A percentile compares a stretch with the other conserved stretches of the same genome.
Evolutionary conservation across 2,113 vertebrate genomes (phyloP).

Genomic region (Oryzias javanicus): DNA sequence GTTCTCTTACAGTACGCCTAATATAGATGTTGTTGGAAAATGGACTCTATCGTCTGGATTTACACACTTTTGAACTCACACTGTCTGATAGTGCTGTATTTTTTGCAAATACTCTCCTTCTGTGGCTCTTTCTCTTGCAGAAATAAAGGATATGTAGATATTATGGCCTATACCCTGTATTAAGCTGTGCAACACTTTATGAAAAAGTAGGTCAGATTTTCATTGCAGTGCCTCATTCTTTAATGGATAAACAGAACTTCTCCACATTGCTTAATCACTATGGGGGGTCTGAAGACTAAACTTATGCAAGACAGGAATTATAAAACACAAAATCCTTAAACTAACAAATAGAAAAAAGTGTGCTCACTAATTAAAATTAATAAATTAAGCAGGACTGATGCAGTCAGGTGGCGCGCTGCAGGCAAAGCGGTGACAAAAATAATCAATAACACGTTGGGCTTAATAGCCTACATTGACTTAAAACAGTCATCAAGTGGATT

Average conservation of each 20-base stretch:
- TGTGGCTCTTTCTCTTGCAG: constrained; percentile 31
- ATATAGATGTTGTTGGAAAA: constrained; percentile 50
- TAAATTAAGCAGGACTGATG: constrained; percentile 18
- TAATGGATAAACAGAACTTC: not conserved
- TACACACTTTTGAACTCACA: constrained; percentile 35
- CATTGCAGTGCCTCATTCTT: constrained; percentile 17
- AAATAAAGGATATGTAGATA: constrained; percentile 35
- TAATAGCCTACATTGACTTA: not conserved
- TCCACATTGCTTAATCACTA: not conserved
- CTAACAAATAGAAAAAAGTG: constrained; percentile 3
- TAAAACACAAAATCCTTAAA: constrained; percentile 9
- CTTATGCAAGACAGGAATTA: constrained; percentile 9
- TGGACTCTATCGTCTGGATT: constrained; percentile 43
- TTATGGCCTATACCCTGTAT: constrained; percentile 34
- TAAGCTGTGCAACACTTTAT: constrained; percentile 11
- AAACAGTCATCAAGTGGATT: constrained; percentile 3
- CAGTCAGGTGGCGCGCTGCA: constrained; percentile 27
- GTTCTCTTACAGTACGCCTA: constrained; percentile 35
- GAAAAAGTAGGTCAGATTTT: constrained; percentile 49
- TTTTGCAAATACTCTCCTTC: constrained; percentile 17
- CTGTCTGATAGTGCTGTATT: constrained; percentile 34
- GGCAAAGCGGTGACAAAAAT: constrained; percentile 7
- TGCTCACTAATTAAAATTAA: constrained; percentile 23
- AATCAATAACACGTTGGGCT: constrained; percentile 19
- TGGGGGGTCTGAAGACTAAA: constrained; percentile 4